Percentiles rank a stretch among this genome's conserved stretches.
Evolutionary conservation across 2,888 invertebrate genomes (phyloP).

Genomic region (Euspilapteryx auroguttella): DNA sequence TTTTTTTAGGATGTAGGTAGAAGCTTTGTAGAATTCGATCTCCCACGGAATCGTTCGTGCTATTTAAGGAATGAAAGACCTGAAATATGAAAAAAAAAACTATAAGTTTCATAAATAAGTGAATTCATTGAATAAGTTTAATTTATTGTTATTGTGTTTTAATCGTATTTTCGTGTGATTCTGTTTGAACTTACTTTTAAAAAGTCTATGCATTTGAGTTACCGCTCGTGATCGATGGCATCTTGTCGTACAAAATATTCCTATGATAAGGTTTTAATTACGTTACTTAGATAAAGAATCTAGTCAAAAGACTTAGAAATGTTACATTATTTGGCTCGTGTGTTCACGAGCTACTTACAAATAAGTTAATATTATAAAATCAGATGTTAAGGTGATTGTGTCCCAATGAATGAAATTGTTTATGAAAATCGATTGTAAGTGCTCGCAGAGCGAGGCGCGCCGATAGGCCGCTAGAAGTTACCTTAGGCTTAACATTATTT

Average conservation of each 20-base stretch:
- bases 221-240: constrained; percentile 61
- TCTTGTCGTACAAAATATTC: constrained; percentile 62
- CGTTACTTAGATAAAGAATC: constrained; percentile 33
- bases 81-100: constrained; percentile 19
- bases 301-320: constrained; percentile 60
- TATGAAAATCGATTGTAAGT: constrained; percentile 5
- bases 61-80: constrained; percentile 20
- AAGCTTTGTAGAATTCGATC: constrained; percentile 44
- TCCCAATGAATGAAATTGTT: not conserved
- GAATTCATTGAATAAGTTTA: constrained; percentile 34
- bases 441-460: constrained; percentile 4
- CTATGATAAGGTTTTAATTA: constrained; percentile 51
- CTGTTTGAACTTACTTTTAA: constrained; percentile 43
- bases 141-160: constrained; percentile 40
- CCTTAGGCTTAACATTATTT: constrained; percentile 54
- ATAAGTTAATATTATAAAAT: constrained; percentile 33
- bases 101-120: constrained; percentile 17
- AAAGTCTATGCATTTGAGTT: constrained; percentile 57
- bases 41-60: constrained; percentile 50
- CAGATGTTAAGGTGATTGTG: constrained; percentile 13
- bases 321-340: constrained; percentile 44
- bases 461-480: constrained; percentile 49
- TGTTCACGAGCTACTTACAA: constrained; percentile 40
- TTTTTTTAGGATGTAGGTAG: constrained; percentile 49
- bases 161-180: constrained; percentile 49